Conservation (phyloP, 2,888 invertebrate genomes). For the Mimachlamys varia region DNA sequence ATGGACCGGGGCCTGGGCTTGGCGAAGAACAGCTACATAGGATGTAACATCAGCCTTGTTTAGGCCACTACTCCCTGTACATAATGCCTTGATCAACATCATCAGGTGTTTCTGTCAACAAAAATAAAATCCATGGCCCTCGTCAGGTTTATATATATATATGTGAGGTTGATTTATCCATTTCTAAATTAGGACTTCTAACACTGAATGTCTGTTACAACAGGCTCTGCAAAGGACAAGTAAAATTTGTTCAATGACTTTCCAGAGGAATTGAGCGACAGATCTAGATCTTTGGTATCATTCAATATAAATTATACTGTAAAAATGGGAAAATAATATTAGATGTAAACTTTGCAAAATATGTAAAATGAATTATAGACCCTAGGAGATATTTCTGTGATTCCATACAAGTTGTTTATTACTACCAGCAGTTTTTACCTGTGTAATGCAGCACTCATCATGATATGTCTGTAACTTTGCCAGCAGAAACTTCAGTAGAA, state of each 20-base stretch:
- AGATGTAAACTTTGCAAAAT: too few species aligned
- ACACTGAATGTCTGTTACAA: neutral
- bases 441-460: slow-evolving; percentile 77
- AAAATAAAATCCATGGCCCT: neutral
- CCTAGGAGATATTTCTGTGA: too few species aligned
- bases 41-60: slow-evolving; percentile 86
- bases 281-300: too few species aligned
- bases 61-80: slow-evolving; percentile 87
- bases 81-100: slow-evolving; percentile 88
- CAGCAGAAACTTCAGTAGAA: slow-evolving; percentile 87
- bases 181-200: neutral
- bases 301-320: too few species aligned
- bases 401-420: neutral
- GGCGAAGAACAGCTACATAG: slow-evolving; percentile 91
- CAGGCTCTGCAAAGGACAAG: too few species aligned
- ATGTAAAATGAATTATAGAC: too few species aligned
- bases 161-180: neutral
- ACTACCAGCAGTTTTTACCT: slow-evolving; percentile 64
- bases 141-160: neutral
- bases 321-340: too few species aligned
- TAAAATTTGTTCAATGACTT: too few species aligned
- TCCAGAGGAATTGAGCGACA: too few species aligned
- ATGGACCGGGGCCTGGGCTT: slow-evolving; percentile 85
- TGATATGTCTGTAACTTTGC: slow-evolving; percentile 80
- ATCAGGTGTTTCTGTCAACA: slow-evolving; percentile 85